A percentile compares a stretch with the other conserved stretches of the same genome.
phyloP scores from a whole-genome alignment of 2,113 vertebrate species.

The Megatriorchis doriae region DNA sequence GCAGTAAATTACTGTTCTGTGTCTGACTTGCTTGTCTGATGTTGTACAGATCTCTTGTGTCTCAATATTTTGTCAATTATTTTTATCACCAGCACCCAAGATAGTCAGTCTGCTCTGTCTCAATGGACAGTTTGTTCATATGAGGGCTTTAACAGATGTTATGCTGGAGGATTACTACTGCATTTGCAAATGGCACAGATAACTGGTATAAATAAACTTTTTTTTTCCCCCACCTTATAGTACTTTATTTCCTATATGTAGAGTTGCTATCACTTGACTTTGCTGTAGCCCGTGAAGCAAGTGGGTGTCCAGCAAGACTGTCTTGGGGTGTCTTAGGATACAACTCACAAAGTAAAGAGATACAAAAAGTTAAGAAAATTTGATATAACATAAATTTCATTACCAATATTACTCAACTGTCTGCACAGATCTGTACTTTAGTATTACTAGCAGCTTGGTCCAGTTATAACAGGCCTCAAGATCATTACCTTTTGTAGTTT shows the following conservation, averaged over 20 bases:
- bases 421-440: background rate
- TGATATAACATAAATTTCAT: background rate
- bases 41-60: background rate
- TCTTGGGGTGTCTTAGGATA: background rate
- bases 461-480: background rate
- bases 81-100: background rate
- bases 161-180: background rate
- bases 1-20: background rate
- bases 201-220: background rate
- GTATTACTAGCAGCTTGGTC: background rate
- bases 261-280: background rate
- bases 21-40: background rate
- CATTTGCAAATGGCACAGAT: background rate
- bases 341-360: background rate
- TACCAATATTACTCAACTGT: fast-evolving
- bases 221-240: background rate
- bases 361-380: background rate
- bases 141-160: background rate
- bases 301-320: background rate
- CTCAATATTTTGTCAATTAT: background rate
- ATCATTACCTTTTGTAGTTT: background rate
- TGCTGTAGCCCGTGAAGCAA: background rate
- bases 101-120: background rate
- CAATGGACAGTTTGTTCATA: background rate
- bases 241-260: background rate